These are phyloP conservation scores for Parelbella ahira DNA, from an alignment of 2,888 invertebrate genomes.

Conservation along the genomic window DNA sequence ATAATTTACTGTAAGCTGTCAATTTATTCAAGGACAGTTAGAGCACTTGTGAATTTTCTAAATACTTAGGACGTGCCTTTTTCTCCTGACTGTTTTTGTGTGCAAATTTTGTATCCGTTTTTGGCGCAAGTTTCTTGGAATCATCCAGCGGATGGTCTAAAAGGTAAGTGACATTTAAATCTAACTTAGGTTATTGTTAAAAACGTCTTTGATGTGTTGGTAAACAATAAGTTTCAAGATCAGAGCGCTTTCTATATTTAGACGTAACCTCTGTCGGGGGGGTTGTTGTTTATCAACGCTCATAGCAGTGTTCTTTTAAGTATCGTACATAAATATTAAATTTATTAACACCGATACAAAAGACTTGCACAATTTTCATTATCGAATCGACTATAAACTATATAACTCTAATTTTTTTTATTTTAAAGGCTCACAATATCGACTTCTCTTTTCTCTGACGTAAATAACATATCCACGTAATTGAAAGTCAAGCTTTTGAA, in stretches of 20 bases:
- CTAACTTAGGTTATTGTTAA: neutral
- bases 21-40: conserved; percentile 14
- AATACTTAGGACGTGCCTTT: conserved; percentile 45
- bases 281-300: conserved; percentile 11
- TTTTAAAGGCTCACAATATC: no score
- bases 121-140: conserved; percentile 47
- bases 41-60: conserved; percentile 26
- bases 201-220: conserved; percentile 14
- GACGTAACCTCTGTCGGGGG: conserved; percentile 24
- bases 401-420: no score
- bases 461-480: no score
- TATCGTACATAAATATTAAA: no score
- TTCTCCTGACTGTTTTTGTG: conserved; percentile 55
- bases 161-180: conserved; percentile 48
- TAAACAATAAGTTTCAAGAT: conserved; percentile 28
- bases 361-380: no score
- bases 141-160: conserved; percentile 37
- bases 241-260: conserved; percentile 50
- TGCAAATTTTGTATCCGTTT: conserved; percentile 45
- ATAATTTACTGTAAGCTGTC: conserved; percentile 31
- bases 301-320: no score
- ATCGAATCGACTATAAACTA: no score
- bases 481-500: no score
- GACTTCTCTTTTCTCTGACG: no score
- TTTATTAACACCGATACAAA: no score